Percentiles rank a stretch among this genome's conserved stretches.
phyloP scores from a whole-genome alignment of 2,888 invertebrate species.

The Drosophila cognata region DNA sequence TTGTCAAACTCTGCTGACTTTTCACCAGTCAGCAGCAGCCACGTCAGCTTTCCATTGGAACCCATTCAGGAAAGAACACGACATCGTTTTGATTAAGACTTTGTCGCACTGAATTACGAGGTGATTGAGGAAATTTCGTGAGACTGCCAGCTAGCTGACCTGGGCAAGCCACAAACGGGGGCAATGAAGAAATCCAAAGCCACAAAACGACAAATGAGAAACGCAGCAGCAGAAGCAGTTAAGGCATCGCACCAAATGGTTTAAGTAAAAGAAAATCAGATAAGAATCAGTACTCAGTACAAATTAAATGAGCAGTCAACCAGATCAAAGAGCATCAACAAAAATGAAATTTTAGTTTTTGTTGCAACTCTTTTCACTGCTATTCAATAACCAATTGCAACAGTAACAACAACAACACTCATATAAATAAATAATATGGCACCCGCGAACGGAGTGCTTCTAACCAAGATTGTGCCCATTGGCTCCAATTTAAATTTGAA shows the following conservation, averaged over 20 bases:
- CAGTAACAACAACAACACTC: slow-evolving; percentile 6
- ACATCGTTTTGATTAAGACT: slow-evolving; percentile 34
- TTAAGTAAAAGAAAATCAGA: slow-evolving; percentile 61
- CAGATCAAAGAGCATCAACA: slow-evolving; percentile 8
- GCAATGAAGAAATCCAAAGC: slow-evolving; percentile 74
- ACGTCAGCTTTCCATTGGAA: slow-evolving; percentile 63
- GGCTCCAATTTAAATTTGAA: slow-evolving; percentile 70
- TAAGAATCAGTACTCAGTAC: slow-evolving; percentile 52
- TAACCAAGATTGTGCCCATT: slow-evolving; percentile 83
- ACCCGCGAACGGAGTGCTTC: slow-evolving; percentile 76
- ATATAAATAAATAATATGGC: slow-evolving; percentile 56
- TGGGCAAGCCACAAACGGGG: slow-evolving; percentile 35
- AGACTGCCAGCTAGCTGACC: slow-evolving; percentile 54
- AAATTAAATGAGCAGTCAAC: slow-evolving; percentile 13
- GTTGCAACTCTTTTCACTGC: slow-evolving; percentile 2
- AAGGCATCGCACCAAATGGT: slow-evolving; percentile 38
- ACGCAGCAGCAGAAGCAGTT: slow-evolving; percentile 42
- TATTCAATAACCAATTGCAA: slow-evolving; percentile 18
- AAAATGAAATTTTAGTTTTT: slow-evolving; percentile 55
- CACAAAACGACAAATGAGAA: slow-evolving; percentile 46
- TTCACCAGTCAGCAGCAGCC: slow-evolving; percentile 48
- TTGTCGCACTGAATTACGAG: slow-evolving; percentile 60
- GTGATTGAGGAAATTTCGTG: slow-evolving; percentile 63
- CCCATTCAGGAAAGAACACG: slow-evolving; percentile 63
- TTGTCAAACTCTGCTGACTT: slow-evolving; percentile 10